phyloP scores from a whole-genome alignment of 1,140 invertebrate species.

The Camponotus pennsylvanicus region DNA sequence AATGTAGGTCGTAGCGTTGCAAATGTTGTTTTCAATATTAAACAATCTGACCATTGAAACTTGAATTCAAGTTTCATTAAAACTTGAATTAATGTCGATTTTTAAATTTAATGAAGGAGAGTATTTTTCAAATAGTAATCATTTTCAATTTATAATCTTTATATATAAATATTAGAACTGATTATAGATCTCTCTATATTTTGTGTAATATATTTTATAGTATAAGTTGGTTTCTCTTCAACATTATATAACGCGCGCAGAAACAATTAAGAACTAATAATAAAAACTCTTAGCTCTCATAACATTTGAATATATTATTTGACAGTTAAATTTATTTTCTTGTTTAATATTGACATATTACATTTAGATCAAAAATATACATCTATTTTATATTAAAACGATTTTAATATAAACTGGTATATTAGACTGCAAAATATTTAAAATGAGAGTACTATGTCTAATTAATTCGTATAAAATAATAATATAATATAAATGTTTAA shows the following conservation, averaged over 20 bases:
- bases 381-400: not conserved
- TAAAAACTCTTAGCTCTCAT: not conserved
- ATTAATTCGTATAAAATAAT: conserved; percentile 24
- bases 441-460: not conserved
- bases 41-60: conserved; percentile 19
- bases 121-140: not conserved
- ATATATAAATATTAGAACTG: not conserved
- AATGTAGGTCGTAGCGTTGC: not conserved
- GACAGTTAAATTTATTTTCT: not conserved
- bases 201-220: not conserved
- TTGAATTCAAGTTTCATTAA: conserved; percentile 19
- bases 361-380: not conserved
- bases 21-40: conserved; percentile 25
- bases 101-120: conserved; percentile 2
- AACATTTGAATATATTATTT: not conserved
- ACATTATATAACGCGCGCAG: no score
- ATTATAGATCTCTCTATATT: not conserved
- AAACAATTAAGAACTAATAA: not conserved
- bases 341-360: not conserved
- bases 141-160: not conserved
- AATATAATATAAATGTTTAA: conserved; percentile 16
- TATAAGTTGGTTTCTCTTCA: not conserved
- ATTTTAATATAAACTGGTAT: no score
- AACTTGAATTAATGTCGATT: not conserved
- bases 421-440: not conserved